Base-by-base conservation (phyloP, 1,140 invertebrate species). In the Drosophila littoralis region DNA sequence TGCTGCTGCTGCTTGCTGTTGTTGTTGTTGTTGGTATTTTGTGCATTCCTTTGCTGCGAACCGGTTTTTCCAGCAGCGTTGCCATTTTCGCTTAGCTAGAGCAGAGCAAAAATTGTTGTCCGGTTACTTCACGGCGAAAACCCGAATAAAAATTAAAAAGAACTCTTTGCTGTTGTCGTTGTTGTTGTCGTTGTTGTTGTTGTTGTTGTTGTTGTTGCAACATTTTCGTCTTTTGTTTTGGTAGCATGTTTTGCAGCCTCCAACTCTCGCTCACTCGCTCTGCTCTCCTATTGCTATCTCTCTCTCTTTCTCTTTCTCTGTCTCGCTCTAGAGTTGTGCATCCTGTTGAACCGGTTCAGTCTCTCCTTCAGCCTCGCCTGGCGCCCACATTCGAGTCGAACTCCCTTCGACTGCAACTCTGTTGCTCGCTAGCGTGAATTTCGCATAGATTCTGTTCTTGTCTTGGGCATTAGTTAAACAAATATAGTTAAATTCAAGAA, bases 281-380 rank as follows among this genome's bases (percentile, higher is more conserved):
- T 28, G 22, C 22, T 28, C 22, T 28, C 22, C 52, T 42, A 40
- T 46, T 42, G 28, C 58, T 46, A 55, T 60, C 35, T 9, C 52
- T 42, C 45, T 46, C 45, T 35, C 52, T 46, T 54, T 60, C 36
- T 15, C 58, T 45, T 22, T 54, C 61, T 38, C 36, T 51, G 50
- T 65, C 32, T 38, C 52, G 42, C 54, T 57, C 50, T 40, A 42
- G 36, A 12, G 28, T 28, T 28, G 38, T 75, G 78, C 75, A 86
- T 86, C 82, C 82, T 86, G 82, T 86, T 79, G 71, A 79, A 86
- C 82, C 82, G 82, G 82, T 81, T 85, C 50, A 38, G 48, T 32
- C 13, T 22, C 9, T 42, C 9, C 35, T 28, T 32, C 42, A 12
- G 66, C 57, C 15, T 43, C 22, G 22, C 22, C 22, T 28, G 22